Percentiles rank a stretch among this genome's conserved stretches.
Evolutionary conservation across 2,113 vertebrate species (phyloP).

Genomic region (Origma solitaria): DNA sequence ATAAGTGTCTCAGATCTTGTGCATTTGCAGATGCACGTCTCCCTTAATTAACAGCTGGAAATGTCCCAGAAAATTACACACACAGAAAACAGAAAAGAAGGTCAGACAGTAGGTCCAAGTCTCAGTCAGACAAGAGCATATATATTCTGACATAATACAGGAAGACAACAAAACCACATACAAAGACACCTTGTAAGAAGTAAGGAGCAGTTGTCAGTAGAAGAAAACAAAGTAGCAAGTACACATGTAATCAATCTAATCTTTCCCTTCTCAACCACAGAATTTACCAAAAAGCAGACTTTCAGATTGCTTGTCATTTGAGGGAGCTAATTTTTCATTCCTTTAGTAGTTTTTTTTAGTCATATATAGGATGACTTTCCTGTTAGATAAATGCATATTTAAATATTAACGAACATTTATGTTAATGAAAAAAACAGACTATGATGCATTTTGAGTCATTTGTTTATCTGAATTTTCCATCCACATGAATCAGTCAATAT

Average conservation of each 20-base stretch:
- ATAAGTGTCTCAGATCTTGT: background rate
- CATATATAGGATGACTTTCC: background rate
- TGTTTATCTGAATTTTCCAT: background rate
- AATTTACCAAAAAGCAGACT: background rate
- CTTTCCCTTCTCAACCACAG: background rate
- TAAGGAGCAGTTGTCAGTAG: background rate
- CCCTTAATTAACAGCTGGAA: background rate
- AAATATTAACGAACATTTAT: background rate
- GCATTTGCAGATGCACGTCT: background rate
- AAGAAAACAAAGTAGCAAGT: background rate
- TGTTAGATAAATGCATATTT: background rate
- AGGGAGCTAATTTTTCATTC: background rate
- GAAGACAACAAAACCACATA: background rate
- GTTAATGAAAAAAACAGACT: background rate
- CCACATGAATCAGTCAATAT: background rate
- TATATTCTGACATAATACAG: background rate
- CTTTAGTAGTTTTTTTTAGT: background rate
- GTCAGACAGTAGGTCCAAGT: background rate
- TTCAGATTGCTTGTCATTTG: background rate
- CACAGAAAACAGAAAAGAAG: background rate
- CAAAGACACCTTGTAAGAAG: background rate
- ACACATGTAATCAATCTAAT: rapidly evolving
- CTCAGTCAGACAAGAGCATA: background rate
- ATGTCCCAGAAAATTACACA: background rate
- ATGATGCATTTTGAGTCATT: background rate